These are phyloP conservation scores for Corythaixoides concolor DNA, from an alignment of 2,113 vertebrate species.

Conservation along the genomic window DNA sequence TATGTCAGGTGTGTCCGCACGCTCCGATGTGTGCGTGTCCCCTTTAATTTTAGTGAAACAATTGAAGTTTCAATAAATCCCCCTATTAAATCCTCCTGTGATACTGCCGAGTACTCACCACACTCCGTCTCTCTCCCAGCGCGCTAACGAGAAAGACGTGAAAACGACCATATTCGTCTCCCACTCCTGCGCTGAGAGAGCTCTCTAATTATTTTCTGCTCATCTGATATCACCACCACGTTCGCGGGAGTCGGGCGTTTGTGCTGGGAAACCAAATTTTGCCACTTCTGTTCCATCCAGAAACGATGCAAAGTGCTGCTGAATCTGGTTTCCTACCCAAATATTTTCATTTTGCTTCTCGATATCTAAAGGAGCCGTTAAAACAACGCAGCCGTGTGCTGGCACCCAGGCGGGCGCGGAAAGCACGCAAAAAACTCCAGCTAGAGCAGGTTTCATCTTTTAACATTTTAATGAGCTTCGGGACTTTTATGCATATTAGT, in stretches of 20 bases:
- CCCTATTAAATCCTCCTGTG: not conserved
- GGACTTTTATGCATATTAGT: constrained; percentile 78
- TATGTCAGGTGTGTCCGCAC: not conserved
- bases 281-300: not conserved
- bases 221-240: not conserved
- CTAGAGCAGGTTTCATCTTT: constrained; percentile 68
- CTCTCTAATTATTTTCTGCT: not conserved
- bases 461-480: constrained; percentile 78
- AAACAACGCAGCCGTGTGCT: not conserved
- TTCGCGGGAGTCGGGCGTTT: not conserved
- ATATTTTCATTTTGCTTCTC: not conserved
- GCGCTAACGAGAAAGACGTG: not conserved
- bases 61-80: not conserved
- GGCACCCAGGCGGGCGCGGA: not conserved
- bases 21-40: rapidly evolving
- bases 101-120: not conserved
- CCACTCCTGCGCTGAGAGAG: not conserved
- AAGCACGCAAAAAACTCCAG: not conserved
- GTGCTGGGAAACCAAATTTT: not conserved
- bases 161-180: not conserved
- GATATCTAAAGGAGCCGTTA: not conserved
- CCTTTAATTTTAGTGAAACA: not conserved
- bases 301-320: not conserved
- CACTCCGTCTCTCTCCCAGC: not conserved
- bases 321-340: not conserved